Evolutionary conservation across 1,140 invertebrate genomes (phyloP).

Genomic region (Paracyclopina nana): DNA sequence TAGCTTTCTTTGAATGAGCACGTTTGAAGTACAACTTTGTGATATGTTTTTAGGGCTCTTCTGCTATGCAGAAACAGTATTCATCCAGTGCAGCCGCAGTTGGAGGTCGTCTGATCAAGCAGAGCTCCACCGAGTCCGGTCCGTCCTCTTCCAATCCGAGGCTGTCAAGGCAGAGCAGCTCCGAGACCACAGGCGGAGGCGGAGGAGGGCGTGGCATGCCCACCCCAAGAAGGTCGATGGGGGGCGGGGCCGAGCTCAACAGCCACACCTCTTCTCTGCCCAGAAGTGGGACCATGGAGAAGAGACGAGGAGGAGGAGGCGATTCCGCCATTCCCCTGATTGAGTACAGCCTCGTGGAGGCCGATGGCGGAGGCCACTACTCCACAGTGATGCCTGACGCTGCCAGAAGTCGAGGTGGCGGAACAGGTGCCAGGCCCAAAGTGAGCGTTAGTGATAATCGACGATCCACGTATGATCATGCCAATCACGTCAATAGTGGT

Average conservation of each 20-base stretch:
- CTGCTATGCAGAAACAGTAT: no score
- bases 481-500: background rate
- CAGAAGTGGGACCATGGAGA: background rate
- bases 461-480: no score
- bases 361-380: background rate
- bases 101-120: background rate
- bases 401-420: background rate
- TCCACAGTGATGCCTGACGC: background rate
- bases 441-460: no score
- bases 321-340: slow-evolving; percentile 5
- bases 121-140: slow-evolving; percentile 10
- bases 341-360: background rate
- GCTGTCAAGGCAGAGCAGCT: background rate
- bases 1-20: no score
- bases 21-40: no score
- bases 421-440: no score
- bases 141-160: background rate
- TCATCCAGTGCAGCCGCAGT: no score
- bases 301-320: background rate
- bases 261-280: background rate
- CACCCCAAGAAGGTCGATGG: background rate
- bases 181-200: background rate
- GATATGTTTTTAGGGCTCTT: no score
- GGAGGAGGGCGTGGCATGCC: slow-evolving; percentile 2
- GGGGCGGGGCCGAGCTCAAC: background rate